Evolutionary conservation across 2,113 vertebrate species (phyloP).

Genomic region (Tretioscincus oriximinensis): DNA sequence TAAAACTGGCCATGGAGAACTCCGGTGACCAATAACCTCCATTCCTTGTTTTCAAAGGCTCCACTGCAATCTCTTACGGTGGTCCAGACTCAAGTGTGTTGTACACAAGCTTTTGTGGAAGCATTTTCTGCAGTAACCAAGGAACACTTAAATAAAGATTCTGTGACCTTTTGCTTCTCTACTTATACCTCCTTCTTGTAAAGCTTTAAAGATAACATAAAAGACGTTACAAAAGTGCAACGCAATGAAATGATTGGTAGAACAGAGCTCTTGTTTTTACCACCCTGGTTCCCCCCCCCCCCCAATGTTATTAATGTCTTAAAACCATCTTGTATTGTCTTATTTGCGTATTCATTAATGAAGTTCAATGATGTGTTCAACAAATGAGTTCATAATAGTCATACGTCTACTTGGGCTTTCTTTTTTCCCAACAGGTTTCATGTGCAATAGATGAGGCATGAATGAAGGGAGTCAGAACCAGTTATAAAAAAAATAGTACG

Average conservation of each 20-base stretch:
- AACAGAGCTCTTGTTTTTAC: not conserved
- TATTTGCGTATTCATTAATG: conserved; percentile 18
- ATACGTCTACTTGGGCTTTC: conserved; percentile 63
- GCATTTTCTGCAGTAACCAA: not conserved
- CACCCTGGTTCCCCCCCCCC: not conserved
- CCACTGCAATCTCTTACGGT: too few species aligned
- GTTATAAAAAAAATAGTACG: conserved; percentile 41
- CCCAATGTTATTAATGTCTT: not conserved
- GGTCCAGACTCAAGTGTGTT: too few species aligned
- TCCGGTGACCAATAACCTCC: too few species aligned
- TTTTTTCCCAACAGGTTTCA: conserved; percentile 72
- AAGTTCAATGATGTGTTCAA: conserved; percentile 26
- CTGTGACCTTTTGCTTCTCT: too few species aligned
- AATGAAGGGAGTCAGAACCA: conserved; percentile 70
- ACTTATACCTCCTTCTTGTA: not conserved
- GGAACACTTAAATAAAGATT: too few species aligned
- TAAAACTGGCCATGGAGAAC: too few species aligned
- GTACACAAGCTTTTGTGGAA: too few species aligned
- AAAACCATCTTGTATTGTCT: not conserved
- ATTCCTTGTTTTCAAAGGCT: too few species aligned
- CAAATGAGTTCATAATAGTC: conserved; percentile 40
- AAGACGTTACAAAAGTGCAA: not conserved
- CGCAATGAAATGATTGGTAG: not conserved
- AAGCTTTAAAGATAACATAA: not conserved
- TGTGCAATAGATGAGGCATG: conserved; percentile 62